These are phyloP conservation scores for Ophion ventricosus DNA, from an alignment of 2,888 invertebrate species.

Conservation along the genomic window DNA sequence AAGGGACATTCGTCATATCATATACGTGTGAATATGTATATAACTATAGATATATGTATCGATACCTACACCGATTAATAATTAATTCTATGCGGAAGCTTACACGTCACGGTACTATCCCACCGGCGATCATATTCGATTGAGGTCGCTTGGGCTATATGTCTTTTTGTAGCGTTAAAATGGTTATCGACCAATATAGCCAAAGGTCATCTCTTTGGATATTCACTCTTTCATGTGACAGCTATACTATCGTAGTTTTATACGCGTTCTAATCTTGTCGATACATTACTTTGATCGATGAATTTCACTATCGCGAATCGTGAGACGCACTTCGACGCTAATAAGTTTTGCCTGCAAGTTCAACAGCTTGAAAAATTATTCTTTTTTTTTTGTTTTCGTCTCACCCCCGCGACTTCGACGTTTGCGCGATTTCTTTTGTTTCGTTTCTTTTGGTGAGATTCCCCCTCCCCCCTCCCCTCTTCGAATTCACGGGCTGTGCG, in stretches of 20 bases:
- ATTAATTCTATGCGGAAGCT: constrained; percentile 49
- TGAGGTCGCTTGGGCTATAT: not conserved
- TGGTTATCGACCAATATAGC: constrained; percentile 6
- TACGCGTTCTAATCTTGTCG: not conserved
- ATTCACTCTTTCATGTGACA: not conserved
- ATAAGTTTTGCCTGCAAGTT: not conserved
- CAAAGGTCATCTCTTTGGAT: constrained; percentile 6
- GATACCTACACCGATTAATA: constrained; percentile 33
- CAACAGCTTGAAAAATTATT: not conserved
- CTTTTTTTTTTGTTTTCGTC: too few species aligned
- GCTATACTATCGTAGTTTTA: not conserved
- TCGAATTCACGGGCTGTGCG: not conserved
- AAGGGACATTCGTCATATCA: not conserved
- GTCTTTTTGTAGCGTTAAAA: constrained; percentile 1
- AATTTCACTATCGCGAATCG: not conserved
- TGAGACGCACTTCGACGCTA: constrained; percentile 1
- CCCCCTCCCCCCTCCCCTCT: too few species aligned
- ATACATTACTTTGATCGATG: constrained; percentile 7
- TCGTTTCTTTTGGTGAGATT: not conserved
- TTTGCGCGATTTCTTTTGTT: not conserved
- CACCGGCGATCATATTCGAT: constrained; percentile 1
- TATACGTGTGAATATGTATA: not conserved
- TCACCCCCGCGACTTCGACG: not conserved
- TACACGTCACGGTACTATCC: constrained; percentile 29
- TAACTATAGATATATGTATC: constrained; percentile 8